Base-by-base conservation (phyloP, 2,888 invertebrate genomes). In the Oscheius sp. region DNA sequence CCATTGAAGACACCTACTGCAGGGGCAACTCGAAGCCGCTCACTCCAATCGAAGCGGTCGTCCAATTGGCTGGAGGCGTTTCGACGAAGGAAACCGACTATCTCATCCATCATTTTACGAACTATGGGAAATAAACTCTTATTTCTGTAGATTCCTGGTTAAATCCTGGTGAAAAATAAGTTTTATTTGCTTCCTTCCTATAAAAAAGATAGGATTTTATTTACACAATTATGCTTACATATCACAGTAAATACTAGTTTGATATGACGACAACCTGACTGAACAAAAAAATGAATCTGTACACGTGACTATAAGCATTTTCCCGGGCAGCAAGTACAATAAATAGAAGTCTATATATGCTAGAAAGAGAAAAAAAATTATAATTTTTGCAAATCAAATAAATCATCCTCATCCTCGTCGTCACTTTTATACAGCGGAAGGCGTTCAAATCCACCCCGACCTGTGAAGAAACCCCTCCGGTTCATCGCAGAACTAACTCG, bases 351-450 rank as follows among this genome's bases (percentile, higher is more conserved):
- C 25, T 48, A 3, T 20, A 23, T 48, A 48, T 48, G 48, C 25
- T 15, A 23, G 37, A 50, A 50, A 50, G 25, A 23, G 20, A 25
- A 4, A n/a, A n/a, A 17, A 20, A 39, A 15, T 27, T 69, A 73
- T n/a, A 71, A 29, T 50, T 78, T 76, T 25, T 76, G 73, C 20
- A 80, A 57, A 63, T 80, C 78, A 46, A 80, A 75, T 2, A 80
- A 65, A 29, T 77, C 77, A 39, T 80, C 80, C 57, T 80, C 80
- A 34, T 79, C 78, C 29, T 78, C 78, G 25, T 79, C 80, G 17
- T 78, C 78, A 10, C 68, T 74, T 67, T 74, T 76, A 61, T 79
- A 77, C 6, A 80, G 66, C 1, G 78, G 78, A 48, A 80, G 74
- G 15, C 80, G 65, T 57, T 80, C 80, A 52, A 79, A 80, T 17